Conservation (phyloP, 2,113 vertebrate species). For the Seriola quinqueradiata region DNA sequence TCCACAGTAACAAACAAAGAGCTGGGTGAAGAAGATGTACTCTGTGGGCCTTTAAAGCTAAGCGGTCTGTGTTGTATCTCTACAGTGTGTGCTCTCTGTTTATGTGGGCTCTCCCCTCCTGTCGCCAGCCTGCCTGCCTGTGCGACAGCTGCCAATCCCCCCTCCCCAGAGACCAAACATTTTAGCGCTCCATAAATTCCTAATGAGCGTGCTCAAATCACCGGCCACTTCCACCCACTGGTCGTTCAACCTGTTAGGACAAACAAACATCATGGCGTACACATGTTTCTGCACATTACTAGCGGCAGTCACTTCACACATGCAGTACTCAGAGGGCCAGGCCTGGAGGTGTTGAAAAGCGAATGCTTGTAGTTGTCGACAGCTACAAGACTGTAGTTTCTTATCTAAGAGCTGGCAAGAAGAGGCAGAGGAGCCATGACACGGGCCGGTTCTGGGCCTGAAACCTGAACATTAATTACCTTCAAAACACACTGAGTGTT, state of each 20-base stretch:
- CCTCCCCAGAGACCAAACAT: conserved; percentile 93
- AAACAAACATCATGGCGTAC: conserved; percentile 76
- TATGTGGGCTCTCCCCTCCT: conserved; percentile 58
- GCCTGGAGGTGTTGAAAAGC: conserved; percentile 70
- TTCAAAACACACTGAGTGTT: conserved; percentile 10
- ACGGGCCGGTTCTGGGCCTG: not conserved
- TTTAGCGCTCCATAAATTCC: conserved; percentile 99
- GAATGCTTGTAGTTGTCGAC: conserved; percentile 58
- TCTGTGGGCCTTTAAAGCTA: not conserved
- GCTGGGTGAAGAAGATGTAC: not conserved
- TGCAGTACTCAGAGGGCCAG: conserved; percentile 64
- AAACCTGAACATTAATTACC: conserved; percentile 31
- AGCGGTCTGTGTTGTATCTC: conserved; percentile 15
- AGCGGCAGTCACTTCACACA: conserved; percentile 74
- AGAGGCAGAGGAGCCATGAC: conserved; percentile 16
- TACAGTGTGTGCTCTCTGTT: conserved; percentile 27
- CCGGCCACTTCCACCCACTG: conserved; percentile 88
- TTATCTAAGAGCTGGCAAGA: conserved; percentile 17
- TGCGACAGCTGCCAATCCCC: conserved; percentile 93
- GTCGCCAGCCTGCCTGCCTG: conserved; percentile 75
- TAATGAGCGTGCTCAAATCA: conserved; percentile 98
- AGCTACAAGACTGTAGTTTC: conserved; percentile 38
- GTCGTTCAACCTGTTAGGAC: conserved; percentile 85
- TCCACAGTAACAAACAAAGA: not conserved
- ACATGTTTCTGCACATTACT: conserved; percentile 75